Evolutionary conservation across 2,888 invertebrate genomes (phyloP).

Genomic region (Notocelia uddmanniana): DNA sequence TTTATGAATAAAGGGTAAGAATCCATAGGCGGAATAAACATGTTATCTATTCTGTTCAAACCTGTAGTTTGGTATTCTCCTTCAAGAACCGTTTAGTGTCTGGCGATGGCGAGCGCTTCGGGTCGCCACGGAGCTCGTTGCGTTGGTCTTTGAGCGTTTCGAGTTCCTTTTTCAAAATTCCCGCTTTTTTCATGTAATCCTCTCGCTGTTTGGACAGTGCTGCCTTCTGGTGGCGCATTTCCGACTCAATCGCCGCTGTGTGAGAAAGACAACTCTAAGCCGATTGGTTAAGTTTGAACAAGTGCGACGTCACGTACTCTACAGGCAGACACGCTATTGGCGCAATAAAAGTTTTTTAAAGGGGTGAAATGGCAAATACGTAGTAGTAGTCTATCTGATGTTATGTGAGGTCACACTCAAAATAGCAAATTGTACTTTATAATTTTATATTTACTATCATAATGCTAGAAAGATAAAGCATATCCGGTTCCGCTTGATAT

Average conservation of each 20-base stretch:
- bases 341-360: neutral
- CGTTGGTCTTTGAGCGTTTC: conserved; percentile 92
- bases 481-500: conserved; percentile 18
- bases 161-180: conserved; percentile 90
- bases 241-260: conserved; percentile 90
- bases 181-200: conserved; percentile 92
- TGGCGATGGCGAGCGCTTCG: conserved; percentile 89
- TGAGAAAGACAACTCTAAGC: conserved; percentile 53
- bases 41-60: conserved; percentile 67
- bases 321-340: neutral
- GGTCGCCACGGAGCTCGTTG: conserved; percentile 89
- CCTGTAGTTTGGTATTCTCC: conserved; percentile 94
- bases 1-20: conserved; percentile 29
- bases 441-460: conserved; percentile 34
- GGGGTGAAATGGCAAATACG: neutral
- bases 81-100: conserved; percentile 92
- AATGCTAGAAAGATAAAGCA: conserved; percentile 29
- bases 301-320: conserved; percentile 53
- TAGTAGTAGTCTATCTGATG: neutral
- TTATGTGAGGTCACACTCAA: conserved; percentile 38
- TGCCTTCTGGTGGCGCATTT: conserved; percentile 93
- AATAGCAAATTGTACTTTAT: conserved; percentile 30
- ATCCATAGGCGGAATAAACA: conserved; percentile 30
- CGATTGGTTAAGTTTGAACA: conserved; percentile 48
- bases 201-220: conserved; percentile 92